phyloP scores from a whole-genome alignment of 2,113 vertebrate genomes.

The Rhinolophus sinicus region DNA sequence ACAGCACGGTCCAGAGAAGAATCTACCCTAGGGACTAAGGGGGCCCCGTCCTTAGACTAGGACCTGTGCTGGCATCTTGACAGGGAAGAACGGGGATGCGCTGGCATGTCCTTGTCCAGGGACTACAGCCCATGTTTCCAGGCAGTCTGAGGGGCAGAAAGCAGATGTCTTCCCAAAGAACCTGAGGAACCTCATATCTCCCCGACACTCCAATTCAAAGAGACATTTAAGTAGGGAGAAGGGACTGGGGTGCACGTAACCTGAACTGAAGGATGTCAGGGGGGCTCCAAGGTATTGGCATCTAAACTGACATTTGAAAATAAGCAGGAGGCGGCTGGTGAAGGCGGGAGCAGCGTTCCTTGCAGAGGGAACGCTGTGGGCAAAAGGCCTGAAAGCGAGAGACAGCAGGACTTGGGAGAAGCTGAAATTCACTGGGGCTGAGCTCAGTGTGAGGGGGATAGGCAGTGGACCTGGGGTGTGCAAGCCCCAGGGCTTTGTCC shows the following conservation, averaged over 20 bases:
- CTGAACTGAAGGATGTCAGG: background rate
- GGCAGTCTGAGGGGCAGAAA: background rate
- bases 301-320: background rate
- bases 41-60: background rate
- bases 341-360: background rate
- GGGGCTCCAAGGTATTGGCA: background rate
- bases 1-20: background rate
- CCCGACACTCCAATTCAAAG: background rate
- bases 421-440: background rate
- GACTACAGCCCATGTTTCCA: background rate
- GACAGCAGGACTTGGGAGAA: background rate
- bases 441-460: background rate
- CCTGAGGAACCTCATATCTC: background rate
- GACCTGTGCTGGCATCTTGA: background rate
- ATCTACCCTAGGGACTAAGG: background rate
- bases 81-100: background rate
- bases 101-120: background rate
- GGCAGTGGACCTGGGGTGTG: background rate
- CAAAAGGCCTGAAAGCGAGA: background rate
- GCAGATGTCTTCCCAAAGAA: background rate
- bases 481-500: background rate
- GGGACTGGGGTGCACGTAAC: background rate
- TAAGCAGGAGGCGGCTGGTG: background rate
- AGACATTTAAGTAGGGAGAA: background rate
- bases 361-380: background rate